Evolutionary conservation across 2,797 vertebrate genomes (phyloP).

Genomic region (Muscicapa striata): DNA sequence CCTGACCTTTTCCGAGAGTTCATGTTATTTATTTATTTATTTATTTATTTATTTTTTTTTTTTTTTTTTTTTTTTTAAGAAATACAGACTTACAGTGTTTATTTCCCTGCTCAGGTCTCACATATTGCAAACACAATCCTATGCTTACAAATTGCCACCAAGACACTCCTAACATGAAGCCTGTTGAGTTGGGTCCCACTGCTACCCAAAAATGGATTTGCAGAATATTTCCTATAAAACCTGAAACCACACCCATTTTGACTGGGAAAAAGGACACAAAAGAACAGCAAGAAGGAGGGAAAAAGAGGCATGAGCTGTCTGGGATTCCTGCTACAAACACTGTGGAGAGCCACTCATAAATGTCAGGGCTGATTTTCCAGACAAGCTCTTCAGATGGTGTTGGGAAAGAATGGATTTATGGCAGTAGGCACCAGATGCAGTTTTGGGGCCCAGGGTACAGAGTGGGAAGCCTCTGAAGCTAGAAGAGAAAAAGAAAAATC

Average conservation of each 20-base stretch:
- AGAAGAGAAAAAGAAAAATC: not conserved
- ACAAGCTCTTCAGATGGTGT: not conserved
- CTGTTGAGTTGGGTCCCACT: not conserved
- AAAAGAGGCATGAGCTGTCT: not conserved
- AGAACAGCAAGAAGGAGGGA: not conserved
- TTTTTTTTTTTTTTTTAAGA: not conserved
- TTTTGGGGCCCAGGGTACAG: not conserved
- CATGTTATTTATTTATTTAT: not conserved
- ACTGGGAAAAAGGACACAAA: not conserved
- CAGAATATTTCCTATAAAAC: not conserved
- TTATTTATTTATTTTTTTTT: not conserved
- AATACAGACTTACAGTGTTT: not conserved
- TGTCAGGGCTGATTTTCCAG: not conserved
- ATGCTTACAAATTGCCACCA: not conserved
- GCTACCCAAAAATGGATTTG: not conserved
- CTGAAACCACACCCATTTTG: not conserved
- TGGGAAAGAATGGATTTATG: not conserved
- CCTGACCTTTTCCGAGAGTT: slow-evolving; percentile 4
- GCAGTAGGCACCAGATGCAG: slow-evolving; percentile 1
- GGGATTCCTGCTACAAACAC: not conserved
- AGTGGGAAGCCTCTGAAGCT: not conserved
- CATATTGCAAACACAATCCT: not conserved
- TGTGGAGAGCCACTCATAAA: not conserved
- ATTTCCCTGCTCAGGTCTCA: not conserved
- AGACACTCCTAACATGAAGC: not conserved